These are phyloP conservation scores for Centropus bengalensis DNA, from an alignment of 2,113 vertebrate genomes.

Conservation along the genomic window DNA sequence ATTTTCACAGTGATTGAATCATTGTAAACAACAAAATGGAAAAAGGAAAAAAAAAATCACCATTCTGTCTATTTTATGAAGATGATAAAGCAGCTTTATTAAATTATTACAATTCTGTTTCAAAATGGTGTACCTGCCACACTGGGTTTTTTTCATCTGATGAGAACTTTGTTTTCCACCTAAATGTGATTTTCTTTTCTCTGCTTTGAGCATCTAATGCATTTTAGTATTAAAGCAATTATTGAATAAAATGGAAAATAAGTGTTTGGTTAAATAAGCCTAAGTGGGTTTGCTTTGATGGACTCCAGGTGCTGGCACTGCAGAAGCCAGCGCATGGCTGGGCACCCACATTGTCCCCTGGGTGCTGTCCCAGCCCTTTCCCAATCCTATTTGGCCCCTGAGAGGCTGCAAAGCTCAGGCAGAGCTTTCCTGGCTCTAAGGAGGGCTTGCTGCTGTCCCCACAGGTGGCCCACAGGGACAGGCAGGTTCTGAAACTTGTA, in stretches of 20 bases:
- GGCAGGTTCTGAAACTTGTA: neutral
- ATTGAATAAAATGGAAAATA: slow-evolving; percentile 77
- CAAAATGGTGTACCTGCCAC: slow-evolving; percentile 78
- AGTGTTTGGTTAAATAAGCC: slow-evolving; percentile 70
- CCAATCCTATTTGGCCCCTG: fast-evolving
- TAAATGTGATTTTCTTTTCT: slow-evolving; percentile 80
- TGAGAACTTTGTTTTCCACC: slow-evolving; percentile 79
- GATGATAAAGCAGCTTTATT: slow-evolving; percentile 86
- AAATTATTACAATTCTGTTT: slow-evolving; percentile 84
- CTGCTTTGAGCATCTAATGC: slow-evolving; percentile 80
- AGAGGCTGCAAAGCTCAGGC: neutral
- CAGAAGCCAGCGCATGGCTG: fast-evolving
- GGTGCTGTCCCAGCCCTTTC: neutral
- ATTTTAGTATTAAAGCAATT: slow-evolving; percentile 86
- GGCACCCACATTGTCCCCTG: fast-evolving
- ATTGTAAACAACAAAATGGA: slow-evolving; percentile 74
- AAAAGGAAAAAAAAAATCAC: slow-evolving; percentile 66
- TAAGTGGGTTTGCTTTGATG: slow-evolving; percentile 51
- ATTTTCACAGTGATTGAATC: slow-evolving; percentile 84
- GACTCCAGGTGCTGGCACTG: neutral
- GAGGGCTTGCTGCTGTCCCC: neutral
- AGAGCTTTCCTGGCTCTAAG: neutral
- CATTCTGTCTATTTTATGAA: slow-evolving; percentile 84
- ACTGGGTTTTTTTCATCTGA: slow-evolving; percentile 70
- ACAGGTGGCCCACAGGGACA: fast-evolving